Percentiles rank a stretch among this genome's conserved stretches.
Evolutionary conservation across 2,888 invertebrate genomes (phyloP).

Genomic region (Brenthis daphne): DNA sequence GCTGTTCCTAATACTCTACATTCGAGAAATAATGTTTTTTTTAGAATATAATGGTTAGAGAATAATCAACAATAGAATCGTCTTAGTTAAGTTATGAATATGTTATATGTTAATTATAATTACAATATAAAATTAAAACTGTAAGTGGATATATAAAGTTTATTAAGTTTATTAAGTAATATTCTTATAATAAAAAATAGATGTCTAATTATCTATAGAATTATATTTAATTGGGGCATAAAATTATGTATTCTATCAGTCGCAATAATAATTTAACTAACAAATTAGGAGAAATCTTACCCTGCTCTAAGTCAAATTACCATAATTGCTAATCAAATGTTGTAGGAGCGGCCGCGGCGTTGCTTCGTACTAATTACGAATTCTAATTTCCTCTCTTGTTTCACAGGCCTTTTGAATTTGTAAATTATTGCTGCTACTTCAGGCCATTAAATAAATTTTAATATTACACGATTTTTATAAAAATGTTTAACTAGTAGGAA

Average conservation of each 20-base stretch:
- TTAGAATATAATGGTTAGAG: no score
- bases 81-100: no score
- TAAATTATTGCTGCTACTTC: slow-evolving; percentile 72
- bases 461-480: slow-evolving; percentile 24
- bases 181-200: background rate
- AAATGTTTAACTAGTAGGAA: background rate
- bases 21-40: no score
- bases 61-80: no score
- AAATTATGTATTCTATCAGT: slow-evolving; percentile 54
- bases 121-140: no score
- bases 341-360: slow-evolving; percentile 71
- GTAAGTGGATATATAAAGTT: no score
- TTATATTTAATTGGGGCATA: slow-evolving; percentile 43
- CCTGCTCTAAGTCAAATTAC: slow-evolving; percentile 80
- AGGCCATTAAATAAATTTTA: slow-evolving; percentile 67
- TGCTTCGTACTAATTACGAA: slow-evolving; percentile 78
- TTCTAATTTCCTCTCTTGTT: slow-evolving; percentile 81
- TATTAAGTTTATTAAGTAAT: no score
- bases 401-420: slow-evolving; percentile 79
- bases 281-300: slow-evolving; percentile 80
- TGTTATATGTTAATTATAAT: no score
- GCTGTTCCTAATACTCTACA: no score
- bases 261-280: slow-evolving; percentile 77
- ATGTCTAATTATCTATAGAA: slow-evolving; percentile 31
- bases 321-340: slow-evolving; percentile 82